Evolutionary conservation across 1,140 invertebrate genomes (phyloP), one percentile per base, ranked within the genome.

Genomic region (Tetragnatha versicolor): DNA sequence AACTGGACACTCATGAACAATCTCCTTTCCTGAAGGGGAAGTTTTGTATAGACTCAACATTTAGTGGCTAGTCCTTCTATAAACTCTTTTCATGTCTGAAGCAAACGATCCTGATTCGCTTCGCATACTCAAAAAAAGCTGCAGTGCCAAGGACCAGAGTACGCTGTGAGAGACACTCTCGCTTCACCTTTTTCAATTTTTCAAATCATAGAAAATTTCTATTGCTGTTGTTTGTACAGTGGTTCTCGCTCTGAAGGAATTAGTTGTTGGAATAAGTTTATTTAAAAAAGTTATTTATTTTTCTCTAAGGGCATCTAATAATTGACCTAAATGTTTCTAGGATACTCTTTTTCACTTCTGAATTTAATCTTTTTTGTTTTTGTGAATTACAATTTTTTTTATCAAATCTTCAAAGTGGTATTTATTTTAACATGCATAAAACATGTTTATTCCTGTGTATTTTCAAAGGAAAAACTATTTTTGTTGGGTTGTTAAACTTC

Each of bases 31-130:
- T 65, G 22, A 33, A 35, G 42, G 66, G 66, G 49, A 42, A 47
- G 66, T 61, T 60, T 75, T 63, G 58, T 75, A 63, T 77, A 77
- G 73, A 35, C n/a, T n/a, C 33, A 27, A 35, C 61, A 55, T 77
- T 65, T 65, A 77, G 60, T 65, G 73, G 73, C 73, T 77, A 77
- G 22, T 53, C 45, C 55, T 70, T 77, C 37, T 53, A 75, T 63
- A n/a, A 75, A 39, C 55, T 37, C 12, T 37, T 14, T 47, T 63
- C 55, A 61, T 55, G 60, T 75, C 27, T 47, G 53, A 75, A 75
- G 61, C n/a, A 51, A 65, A n/a, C 5, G 25, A 47, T 77, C 49
- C 47, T 45, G 42, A 25, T 47, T 58, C 10, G 55, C 47, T 66
- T 14, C 31, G 73, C 73, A 77, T 53, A 60, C 39, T 73, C 49